phyloP scores from a whole-genome alignment of 2,797 vertebrate genomes.

The Furcifer pardalis region DNA sequence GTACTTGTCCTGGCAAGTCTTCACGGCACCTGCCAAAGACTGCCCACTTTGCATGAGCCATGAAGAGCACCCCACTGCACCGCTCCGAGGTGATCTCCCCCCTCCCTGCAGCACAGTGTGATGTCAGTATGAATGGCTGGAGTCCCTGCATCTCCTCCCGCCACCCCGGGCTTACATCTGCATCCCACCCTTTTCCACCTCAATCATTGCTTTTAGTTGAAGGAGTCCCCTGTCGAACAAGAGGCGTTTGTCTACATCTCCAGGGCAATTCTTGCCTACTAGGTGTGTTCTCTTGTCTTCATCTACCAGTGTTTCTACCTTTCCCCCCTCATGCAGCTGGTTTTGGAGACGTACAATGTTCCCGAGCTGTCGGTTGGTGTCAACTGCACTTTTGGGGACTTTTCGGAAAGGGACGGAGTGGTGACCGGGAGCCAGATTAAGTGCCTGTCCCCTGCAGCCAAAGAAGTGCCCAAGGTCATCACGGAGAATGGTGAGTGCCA shows the following conservation, averaged over 20 bases:
- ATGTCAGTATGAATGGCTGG: slow-evolving; percentile 4
- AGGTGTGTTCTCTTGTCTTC: neutral
- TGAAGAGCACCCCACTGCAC: slow-evolving; percentile 53
- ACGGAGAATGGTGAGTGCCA: slow-evolving; percentile 87
- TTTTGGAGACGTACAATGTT: slow-evolving; percentile 95
- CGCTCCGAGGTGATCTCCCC: slow-evolving; percentile 22
- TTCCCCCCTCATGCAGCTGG: slow-evolving; percentile 78
- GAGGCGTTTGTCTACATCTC: slow-evolving; percentile 62
- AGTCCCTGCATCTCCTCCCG: slow-evolving; percentile 47
- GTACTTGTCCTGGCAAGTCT: slow-evolving; percentile 46
- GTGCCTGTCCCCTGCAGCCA: slow-evolving; percentile 93
- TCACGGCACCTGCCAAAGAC: slow-evolving; percentile 51
- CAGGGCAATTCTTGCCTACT: slow-evolving; percentile 58
- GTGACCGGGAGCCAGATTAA: slow-evolving; percentile 94
- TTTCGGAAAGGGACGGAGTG: slow-evolving; percentile 94
- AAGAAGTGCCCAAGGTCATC: slow-evolving; percentile 92
- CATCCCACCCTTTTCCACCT: slow-evolving; percentile 43
- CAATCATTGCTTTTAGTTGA: slow-evolving; percentile 54
- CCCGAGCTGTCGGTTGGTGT: slow-evolving; percentile 95
- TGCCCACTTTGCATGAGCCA: slow-evolving; percentile 67
- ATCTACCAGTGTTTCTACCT: fast-evolving
- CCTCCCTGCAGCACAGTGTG: slow-evolving; percentile 31
- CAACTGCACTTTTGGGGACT: slow-evolving; percentile 95
- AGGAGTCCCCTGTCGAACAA: slow-evolving; percentile 68
- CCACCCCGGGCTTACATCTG: slow-evolving; percentile 44